Evolutionary conservation across 2,113 vertebrate genomes (phyloP), one percentile per base, ranked within the genome.

Genomic region (Peromyscus californicus): DNA sequence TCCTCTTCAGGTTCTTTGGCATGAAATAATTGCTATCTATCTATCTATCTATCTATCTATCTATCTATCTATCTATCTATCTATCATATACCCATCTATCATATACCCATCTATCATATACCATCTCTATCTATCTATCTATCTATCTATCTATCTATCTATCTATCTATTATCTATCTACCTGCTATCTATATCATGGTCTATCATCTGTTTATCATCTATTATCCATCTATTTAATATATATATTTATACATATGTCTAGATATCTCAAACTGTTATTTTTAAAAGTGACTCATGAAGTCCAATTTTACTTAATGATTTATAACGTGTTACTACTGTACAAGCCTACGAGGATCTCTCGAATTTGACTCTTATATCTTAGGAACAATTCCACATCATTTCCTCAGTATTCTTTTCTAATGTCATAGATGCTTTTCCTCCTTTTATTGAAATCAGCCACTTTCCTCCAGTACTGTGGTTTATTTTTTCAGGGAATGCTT

Each of bases 231-330:
- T 78, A 45, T 76, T 26, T 54, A 54, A 17, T 61, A 5, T 21
- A 36, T 24, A 15, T 54, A 80, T 85, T 26, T 83, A 42, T 76
- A 36, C 16, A n/a, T 74, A 24, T 75, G 39, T 4, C n/a, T 76
- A 29, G 11, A 39, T 45, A 76, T 42, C 26, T 63, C n/a, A 75
- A 67, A 33, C 57, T 74, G 21, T 33, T 87, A 8, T 63, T 88
- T 78, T 90, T 33, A 87, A 26, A 74, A 84, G 21, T 51, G 15
- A 91, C 11, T 92, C 42, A 87, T 51, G 51, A 51, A 82, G 39
- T 90, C 24, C 57, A 70, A 86, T 51, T 72, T 74, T 89, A 61
- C 74, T 91, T 89, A 94, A 79, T 76, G 12, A 93, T 1, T 70
- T 85, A 33, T 33, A 36, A 78, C 17, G 51, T 42, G 57, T 76